These are phyloP conservation scores for Rhagologus leucostigma DNA, from an alignment of 2,113 vertebrate species.

Conservation along the genomic window DNA sequence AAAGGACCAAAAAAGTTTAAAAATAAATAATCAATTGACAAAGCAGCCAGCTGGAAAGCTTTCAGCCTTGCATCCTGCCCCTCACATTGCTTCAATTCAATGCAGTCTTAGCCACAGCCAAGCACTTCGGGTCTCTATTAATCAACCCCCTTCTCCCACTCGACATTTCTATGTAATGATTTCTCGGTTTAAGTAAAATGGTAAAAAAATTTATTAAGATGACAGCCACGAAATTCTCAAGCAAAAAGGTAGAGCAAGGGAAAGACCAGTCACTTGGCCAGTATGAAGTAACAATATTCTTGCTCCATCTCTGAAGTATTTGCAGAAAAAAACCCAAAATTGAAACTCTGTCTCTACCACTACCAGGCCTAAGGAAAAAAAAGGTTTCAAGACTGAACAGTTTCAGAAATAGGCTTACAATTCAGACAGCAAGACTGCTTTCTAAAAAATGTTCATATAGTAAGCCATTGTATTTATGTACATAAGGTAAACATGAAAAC, in stretches of 20 bases:
- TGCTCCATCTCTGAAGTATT: neutral
- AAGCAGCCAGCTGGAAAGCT: slow-evolving; percentile 30
- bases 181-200: neutral
- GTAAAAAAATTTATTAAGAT: neutral
- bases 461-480: neutral
- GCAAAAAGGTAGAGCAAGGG: neutral
- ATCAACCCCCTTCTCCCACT: neutral
- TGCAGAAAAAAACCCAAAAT: fast-evolving
- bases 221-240: neutral
- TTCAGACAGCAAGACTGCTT: neutral
- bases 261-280: neutral
- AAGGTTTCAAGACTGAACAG: neutral
- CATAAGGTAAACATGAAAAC: neutral
- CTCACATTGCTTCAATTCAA: neutral
- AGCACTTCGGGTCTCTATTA: neutral
- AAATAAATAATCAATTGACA: neutral
- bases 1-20: neutral
- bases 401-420: neutral
- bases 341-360: neutral
- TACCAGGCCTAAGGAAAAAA: neutral
- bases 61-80: neutral
- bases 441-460: neutral
- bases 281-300: neutral
- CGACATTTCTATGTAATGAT: neutral
- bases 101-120: neutral